Conservation (phyloP, 2,113 vertebrate genomes). For the Pygoscelis adeliae region DNA sequence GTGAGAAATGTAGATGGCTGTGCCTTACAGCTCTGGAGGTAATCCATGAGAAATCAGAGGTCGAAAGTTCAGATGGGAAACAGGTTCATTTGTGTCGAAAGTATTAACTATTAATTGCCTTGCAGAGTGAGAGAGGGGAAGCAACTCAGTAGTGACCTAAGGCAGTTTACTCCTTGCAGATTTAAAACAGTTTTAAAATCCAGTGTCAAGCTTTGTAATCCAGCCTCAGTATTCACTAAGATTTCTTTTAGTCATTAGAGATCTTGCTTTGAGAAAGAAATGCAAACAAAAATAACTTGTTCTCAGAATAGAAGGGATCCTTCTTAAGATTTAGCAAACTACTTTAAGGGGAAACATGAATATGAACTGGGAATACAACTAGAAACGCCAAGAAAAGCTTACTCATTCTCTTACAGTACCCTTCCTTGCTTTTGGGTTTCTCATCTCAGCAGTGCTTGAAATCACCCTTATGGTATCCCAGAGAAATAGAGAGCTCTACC, state of each 20-base stretch:
- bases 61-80: background rate
- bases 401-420: background rate
- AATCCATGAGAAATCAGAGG: background rate
- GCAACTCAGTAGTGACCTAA: background rate
- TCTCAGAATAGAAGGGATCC: background rate
- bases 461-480: background rate
- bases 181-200: background rate
- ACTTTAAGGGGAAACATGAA: background rate
- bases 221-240: background rate
- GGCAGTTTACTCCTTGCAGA: background rate
- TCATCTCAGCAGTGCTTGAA: background rate
- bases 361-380: background rate
- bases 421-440: background rate
- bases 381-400: background rate
- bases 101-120: background rate
- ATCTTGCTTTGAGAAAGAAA: background rate
- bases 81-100: background rate
- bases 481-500: background rate
- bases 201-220: background rate
- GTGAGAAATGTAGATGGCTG: background rate
- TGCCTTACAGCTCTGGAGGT: background rate
- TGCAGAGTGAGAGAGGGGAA: fast-evolving
- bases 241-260: background rate
- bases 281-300: background rate
- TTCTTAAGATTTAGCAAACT: background rate